phyloP scores from a whole-genome alignment of 1,140 invertebrate species.

The Drosophila dunni region DNA sequence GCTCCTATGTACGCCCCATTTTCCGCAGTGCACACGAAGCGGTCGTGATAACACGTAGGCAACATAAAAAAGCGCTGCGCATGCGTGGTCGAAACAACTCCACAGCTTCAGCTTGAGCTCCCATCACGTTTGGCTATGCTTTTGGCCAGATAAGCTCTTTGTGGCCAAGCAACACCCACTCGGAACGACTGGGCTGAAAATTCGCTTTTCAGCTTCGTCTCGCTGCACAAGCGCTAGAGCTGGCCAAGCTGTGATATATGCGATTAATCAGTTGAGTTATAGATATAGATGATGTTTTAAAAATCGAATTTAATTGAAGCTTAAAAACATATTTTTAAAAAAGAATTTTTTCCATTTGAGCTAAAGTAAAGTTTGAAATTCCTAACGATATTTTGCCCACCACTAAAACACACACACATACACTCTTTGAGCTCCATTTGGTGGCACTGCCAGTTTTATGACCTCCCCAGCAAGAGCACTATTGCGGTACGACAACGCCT shows the following conservation, averaged over 20 bases:
- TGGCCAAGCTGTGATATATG: too few species aligned
- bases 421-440: slow-evolving; percentile 45
- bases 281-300: too few species aligned
- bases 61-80: slow-evolving; percentile 29
- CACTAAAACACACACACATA: slow-evolving; percentile 17
- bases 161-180: slow-evolving; percentile 69
- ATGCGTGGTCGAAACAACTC: slow-evolving; percentile 65
- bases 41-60: slow-evolving; percentile 80
- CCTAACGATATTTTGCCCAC: too few species aligned
- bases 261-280: too few species aligned
- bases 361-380: too few species aligned
- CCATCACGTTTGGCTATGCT: slow-evolving; percentile 32
- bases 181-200: slow-evolving; percentile 24
- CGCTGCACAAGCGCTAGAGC: slow-evolving; percentile 28
- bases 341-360: too few species aligned
- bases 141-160: slow-evolving; percentile 43
- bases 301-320: too few species aligned
- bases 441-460: slow-evolving; percentile 76
- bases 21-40: slow-evolving; percentile 34
- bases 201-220: slow-evolving; percentile 19
- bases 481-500: slow-evolving; percentile 53
- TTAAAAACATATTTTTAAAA: too few species aligned
- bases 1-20: slow-evolving; percentile 25
- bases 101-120: slow-evolving; percentile 35
- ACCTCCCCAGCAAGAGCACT: slow-evolving; percentile 58